phyloP scores from a whole-genome alignment of 2,113 vertebrate genomes.

The Toxostoma redivivum region DNA sequence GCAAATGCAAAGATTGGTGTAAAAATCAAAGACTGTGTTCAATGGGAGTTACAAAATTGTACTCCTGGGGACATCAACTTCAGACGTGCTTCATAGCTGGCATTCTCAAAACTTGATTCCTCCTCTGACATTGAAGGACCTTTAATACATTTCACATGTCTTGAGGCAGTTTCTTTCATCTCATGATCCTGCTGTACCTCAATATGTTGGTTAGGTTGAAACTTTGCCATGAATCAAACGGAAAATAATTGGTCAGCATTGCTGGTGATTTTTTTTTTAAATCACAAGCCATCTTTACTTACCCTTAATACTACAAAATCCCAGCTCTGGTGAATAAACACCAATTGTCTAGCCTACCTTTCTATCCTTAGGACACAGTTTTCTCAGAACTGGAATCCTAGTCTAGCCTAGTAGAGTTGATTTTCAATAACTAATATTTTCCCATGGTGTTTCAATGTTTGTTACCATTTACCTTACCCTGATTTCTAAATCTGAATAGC shows the following conservation, averaged over 20 bases:
- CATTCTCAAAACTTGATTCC: background rate
- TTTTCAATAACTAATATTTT: background rate
- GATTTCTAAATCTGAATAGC: background rate
- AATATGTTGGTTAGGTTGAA: background rate
- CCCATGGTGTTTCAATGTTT: background rate
- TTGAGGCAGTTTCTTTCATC: background rate
- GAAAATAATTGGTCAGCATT: background rate
- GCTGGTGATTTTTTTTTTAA: background rate
- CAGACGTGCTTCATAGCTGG: accelerated
- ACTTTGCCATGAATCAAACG: background rate
- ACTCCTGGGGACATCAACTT: background rate
- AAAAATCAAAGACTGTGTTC: background rate
- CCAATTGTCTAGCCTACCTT: background rate
- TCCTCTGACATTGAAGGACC: background rate
- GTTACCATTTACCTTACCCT: background rate
- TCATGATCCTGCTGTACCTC: background rate
- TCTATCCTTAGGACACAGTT: background rate
- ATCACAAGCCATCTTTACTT: background rate
- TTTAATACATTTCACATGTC: background rate
- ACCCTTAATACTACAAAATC: background rate
- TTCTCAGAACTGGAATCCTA: background rate
- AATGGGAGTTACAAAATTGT: background rate
- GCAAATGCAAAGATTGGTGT: background rate
- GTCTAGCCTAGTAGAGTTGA: background rate
- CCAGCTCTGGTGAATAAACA: background rate